Conservation (phyloP, 2,797 vertebrate genomes). For the Argyrosomus regius region DNA sequence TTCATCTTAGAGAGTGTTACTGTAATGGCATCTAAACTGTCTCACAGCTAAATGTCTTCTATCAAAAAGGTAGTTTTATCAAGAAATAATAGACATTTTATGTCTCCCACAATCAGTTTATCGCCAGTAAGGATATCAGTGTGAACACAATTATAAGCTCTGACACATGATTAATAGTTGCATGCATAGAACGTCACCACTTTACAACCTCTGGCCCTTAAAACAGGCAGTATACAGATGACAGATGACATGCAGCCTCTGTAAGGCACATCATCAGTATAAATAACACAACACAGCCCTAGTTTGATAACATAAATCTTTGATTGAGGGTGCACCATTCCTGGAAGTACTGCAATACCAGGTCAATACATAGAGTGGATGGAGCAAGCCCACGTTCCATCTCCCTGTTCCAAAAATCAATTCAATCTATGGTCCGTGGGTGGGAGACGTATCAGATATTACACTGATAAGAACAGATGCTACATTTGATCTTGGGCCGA, state of each 20-base stretch:
- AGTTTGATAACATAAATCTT: no score
- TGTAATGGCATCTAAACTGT: neutral
- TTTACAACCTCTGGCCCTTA: no score
- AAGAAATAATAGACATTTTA: no score
- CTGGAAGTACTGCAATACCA: neutral
- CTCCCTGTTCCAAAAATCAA: constrained; percentile 63
- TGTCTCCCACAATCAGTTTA: no score
- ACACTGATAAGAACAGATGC: constrained; percentile 67
- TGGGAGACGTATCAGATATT: constrained; percentile 65
- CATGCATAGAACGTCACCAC: no score
- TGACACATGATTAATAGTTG: neutral
- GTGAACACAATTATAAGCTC: neutral
- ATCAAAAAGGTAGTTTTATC: neutral
- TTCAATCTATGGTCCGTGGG: constrained; percentile 43
- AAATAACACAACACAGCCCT: no score
- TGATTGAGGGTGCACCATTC: neutral
- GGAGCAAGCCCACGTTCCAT: constrained; percentile 77
- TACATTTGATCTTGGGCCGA: constrained; percentile 8
- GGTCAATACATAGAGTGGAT: constrained; percentile 40
- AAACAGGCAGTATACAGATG: no score
- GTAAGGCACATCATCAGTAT: no score
- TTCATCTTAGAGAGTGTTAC: neutral
- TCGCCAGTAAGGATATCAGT: neutral
- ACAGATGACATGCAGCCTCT: no score
- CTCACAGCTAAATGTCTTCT: neutral